A percentile compares a stretch with the other conserved stretches of the same genome.
Evolutionary conservation across 1,140 invertebrate species (phyloP).

Genomic region (Trialeurodes vaporariorum): DNA sequence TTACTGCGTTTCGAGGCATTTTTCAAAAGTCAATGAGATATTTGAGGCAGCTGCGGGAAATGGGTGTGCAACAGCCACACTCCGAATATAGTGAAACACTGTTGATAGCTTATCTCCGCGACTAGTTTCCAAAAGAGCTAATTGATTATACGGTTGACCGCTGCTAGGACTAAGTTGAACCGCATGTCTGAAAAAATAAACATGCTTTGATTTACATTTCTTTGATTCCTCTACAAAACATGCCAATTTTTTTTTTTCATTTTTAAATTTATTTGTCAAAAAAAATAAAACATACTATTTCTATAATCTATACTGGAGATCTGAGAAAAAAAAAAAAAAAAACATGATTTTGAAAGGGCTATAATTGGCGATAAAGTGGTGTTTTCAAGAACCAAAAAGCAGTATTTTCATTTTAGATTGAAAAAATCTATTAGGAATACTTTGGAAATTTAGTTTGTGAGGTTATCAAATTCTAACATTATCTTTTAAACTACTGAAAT

Average conservation of each 20-base stretch:
- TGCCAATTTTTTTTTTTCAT: slow-evolving; percentile 11
- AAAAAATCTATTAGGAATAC: too few species aligned
- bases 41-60: slow-evolving; percentile 74
- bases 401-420: too few species aligned
- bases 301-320: too few species aligned
- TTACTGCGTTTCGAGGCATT: slow-evolving; percentile 20
- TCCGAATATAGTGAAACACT: slow-evolving; percentile 72
- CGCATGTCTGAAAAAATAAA: slow-evolving; percentile 50
- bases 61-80: slow-evolving; percentile 64
- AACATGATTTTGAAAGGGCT: too few species aligned
- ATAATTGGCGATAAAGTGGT: too few species aligned
- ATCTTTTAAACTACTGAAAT: too few species aligned
- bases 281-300: too few species aligned
- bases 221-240: slow-evolving; percentile 25
- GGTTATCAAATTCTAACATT: too few species aligned
- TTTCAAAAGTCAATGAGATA: slow-evolving; percentile 46
- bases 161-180: slow-evolving; percentile 64
- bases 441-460: too few species aligned
- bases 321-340: too few species aligned
- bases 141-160: slow-evolving; percentile 79
- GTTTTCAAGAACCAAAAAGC: too few species aligned
- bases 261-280: too few species aligned
- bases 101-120: slow-evolving; percentile 68
- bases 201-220: not conserved
- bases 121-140: slow-evolving; percentile 66